phyloP scores from a whole-genome alignment of 2,113 vertebrate genomes.

The Saccopteryx bilineata region DNA sequence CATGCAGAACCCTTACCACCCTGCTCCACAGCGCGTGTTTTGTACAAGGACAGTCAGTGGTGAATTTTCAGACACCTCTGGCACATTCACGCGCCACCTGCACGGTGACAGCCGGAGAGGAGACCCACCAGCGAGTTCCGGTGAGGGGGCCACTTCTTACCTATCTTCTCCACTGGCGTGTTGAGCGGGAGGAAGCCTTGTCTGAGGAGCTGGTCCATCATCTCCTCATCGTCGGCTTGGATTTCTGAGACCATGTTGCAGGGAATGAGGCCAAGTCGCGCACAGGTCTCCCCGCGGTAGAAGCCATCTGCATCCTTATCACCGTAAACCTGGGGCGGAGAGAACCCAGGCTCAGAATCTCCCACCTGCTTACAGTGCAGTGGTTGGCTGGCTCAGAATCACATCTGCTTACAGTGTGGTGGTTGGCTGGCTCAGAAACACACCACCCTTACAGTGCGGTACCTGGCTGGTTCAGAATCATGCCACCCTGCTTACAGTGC shows the following conservation, averaged over 20 bases:
- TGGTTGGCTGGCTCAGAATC: rapidly evolving
- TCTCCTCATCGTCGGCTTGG: conserved; percentile 96
- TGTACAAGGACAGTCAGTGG: not conserved
- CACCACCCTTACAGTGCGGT: not conserved
- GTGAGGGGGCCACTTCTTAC: conserved; percentile 82
- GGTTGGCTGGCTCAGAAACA: too few species aligned
- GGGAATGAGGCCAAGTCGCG: conserved; percentile 95
- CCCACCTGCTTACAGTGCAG: rapidly evolving
- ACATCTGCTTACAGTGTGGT: rapidly evolving
- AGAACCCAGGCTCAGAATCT: rapidly evolving
- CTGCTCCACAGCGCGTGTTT: not conserved
- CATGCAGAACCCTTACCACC: not conserved
- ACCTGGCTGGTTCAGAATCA: too few species aligned
- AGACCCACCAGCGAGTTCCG: too few species aligned
- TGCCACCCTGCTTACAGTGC: too few species aligned
- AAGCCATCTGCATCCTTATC: conserved; percentile 98
- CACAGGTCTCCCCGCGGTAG: conserved; percentile 95
- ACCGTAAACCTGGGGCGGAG: conserved; percentile 92
- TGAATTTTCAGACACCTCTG: not conserved
- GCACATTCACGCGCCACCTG: too few species aligned
- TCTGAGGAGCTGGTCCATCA: conserved; percentile 97
- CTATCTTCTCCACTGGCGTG: conserved; percentile 96
- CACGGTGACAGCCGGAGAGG: too few species aligned
- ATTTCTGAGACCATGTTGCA: conserved; percentile 99
- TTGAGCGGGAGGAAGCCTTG: conserved; percentile 98